Evolutionary conservation across 1,140 invertebrate genomes (phyloP).

Genomic region (Lerema accius): DNA sequence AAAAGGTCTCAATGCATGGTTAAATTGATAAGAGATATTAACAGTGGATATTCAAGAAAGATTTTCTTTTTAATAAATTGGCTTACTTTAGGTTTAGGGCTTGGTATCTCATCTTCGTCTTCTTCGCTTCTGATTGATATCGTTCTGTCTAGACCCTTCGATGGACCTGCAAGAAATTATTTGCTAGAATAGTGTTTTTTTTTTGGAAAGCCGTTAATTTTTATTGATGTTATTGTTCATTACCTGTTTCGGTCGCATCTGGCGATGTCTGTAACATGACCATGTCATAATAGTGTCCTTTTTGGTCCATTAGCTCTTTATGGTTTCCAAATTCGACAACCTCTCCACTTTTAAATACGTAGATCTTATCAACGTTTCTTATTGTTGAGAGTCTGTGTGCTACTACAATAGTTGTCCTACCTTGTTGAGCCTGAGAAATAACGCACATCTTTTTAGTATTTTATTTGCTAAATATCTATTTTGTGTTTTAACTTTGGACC

Average conservation of each 20-base stretch:
- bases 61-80: too few relatives aligned
- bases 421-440: conserved; percentile 84
- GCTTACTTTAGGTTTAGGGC: conserved; percentile 46
- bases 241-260: conserved; percentile 45
- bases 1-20: too few relatives aligned
- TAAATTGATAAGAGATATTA: too few relatives aligned
- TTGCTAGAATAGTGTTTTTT: too few relatives aligned
- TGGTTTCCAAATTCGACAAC: conserved; percentile 90
- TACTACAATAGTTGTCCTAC: conserved; percentile 93
- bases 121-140: conserved; percentile 55
- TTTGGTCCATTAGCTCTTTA: conserved; percentile 86
- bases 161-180: conserved; percentile 37
- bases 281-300: conserved; percentile 91
- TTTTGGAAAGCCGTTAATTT: too few relatives aligned
- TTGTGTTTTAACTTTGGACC: too few relatives aligned
- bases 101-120: conserved; percentile 57
- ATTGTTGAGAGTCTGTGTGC: conserved; percentile 94
- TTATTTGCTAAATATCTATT: too few relatives aligned
- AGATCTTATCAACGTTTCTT: conserved; percentile 90
- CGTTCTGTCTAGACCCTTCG: conserved; percentile 40
- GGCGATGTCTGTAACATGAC: conserved; percentile 82
- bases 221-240: background rate
- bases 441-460: too few relatives aligned
- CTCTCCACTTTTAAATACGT: conserved; percentile 87
- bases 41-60: too few relatives aligned